These are phyloP conservation scores for Cheilosia scutellata DNA, from an alignment of 2,888 invertebrate species.

Conservation along the genomic window DNA sequence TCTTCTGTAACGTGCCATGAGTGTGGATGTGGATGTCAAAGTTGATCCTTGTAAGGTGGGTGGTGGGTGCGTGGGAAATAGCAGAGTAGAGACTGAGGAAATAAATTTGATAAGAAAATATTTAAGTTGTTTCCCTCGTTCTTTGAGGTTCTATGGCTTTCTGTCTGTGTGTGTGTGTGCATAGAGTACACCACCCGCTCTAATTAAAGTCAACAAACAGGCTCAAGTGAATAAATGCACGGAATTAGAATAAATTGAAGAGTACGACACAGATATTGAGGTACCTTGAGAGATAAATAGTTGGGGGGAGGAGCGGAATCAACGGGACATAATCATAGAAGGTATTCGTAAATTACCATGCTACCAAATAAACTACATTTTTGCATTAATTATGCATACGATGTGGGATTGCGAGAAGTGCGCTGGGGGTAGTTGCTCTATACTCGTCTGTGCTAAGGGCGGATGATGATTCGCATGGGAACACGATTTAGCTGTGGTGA, in stretches of 20 bases:
- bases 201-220: constrained; percentile 75
- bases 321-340: constrained; percentile 18
- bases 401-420: constrained; percentile 13
- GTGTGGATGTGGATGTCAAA: constrained; percentile 41
- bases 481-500: constrained; percentile 22
- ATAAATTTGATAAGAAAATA: constrained; percentile 62
- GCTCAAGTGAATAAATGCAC: constrained; percentile 75
- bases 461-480: constrained; percentile 54
- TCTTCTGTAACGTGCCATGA: neutral
- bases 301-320: neutral
- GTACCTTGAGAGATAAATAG: constrained; percentile 12
- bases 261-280: constrained; percentile 49
- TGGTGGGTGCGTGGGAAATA: neutral
- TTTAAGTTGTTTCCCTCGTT: constrained; percentile 30
- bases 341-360: constrained; percentile 56
- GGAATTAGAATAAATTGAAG: constrained; percentile 75
- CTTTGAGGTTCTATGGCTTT: neutral
- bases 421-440: neutral
- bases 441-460: constrained; percentile 35
- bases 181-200: constrained; percentile 65
- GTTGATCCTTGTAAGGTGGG: constrained; percentile 33
- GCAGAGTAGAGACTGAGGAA: constrained; percentile 1
- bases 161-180: constrained; percentile 7
- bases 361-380: constrained; percentile 48
- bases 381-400: constrained; percentile 62